Base-by-base conservation (phyloP, 2,797 vertebrate species). In the Euphonia xanthogaster region DNA sequence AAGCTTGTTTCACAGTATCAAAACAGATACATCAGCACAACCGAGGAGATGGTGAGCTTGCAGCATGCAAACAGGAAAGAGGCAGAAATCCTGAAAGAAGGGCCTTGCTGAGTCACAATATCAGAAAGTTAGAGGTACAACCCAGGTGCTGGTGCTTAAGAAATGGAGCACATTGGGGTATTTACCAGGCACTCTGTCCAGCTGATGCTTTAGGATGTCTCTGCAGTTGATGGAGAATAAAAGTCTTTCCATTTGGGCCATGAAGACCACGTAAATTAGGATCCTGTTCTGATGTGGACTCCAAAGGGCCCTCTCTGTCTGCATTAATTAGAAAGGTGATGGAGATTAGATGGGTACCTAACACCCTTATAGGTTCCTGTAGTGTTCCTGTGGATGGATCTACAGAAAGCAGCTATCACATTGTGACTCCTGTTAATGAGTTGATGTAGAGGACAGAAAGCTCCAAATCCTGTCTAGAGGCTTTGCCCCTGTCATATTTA, bases 351-450 rank as follows among this genome's bases (percentile, higher is more conserved):
- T 40, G 30, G 20, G 24, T 58, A 9, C n/a, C 51, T n/a, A 22
- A 22, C 4, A 14, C 10, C 1, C 0, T 30, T 35, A n/a, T 5
- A 12, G 40, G 6, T 47, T 44, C 48, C 35, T 68, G 55, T 16
- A 14, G 23, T 27, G 1, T 42, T 63, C 14, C 37, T 48, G 2
- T 14, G 30, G 39, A 7, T 1, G 11, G 15, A 12, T 71, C 5
- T 19, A 3, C 9, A 17, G 45, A 75, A 72, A 47, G 54, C 60
- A 88, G 58, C 51, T 78, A 2, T 40, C 42, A 6, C 9, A 7
- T 30, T 39, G 6, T 33, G 30, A 48, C 9, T 57, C 15, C 60
- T 86, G 10, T 71, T 58, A 54, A 37, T 33, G 42, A 28, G 6
- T 30, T 60, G 21, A 15, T 24, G 37, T 1, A 6, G 47, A 53